Conservation (phyloP, 2,888 invertebrate genomes). For the Bedellia somnulentella region DNA sequence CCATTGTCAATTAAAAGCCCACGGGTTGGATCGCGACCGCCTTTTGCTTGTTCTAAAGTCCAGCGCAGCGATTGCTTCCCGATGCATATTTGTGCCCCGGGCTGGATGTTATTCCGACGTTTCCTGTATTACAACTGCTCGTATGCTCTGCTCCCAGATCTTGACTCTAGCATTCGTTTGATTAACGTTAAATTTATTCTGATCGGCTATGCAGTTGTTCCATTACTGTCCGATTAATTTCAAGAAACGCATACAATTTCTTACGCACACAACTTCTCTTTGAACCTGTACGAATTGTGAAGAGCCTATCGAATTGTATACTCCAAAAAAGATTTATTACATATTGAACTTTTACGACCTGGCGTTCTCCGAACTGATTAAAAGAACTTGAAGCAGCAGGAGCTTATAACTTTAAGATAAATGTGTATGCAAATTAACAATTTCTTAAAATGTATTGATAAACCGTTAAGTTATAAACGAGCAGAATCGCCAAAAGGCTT, state of each 20-base stretch:
- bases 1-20: conserved; percentile 52
- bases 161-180: conserved; percentile 34
- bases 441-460: no score
- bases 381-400: no score
- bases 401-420: no score
- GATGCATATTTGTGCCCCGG: conserved; percentile 41
- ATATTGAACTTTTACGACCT: no score
- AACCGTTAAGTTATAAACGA: no score
- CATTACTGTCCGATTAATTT: conserved; percentile 8
- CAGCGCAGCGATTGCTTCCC: conserved; percentile 41
- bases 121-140: conserved; percentile 44
- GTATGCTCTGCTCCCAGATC: conserved; percentile 33
- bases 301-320: no score
- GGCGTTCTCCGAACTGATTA: no score
- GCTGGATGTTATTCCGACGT: conserved; percentile 41
- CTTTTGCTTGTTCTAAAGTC: conserved; percentile 47
- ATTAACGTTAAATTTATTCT: conserved; percentile 45
- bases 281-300: no score
- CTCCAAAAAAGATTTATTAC: no score
- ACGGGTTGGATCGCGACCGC: conserved; percentile 39
- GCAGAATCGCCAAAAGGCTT: no score
- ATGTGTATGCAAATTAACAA: no score
- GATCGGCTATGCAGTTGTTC: conserved; percentile 28
- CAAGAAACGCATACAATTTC: background rate
- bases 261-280: background rate